A percentile compares a stretch with the other conserved stretches of the same genome.
Evolutionary conservation across 2,888 invertebrate genomes (phyloP).

Genomic region (Hirtodrosophila cameraria): DNA sequence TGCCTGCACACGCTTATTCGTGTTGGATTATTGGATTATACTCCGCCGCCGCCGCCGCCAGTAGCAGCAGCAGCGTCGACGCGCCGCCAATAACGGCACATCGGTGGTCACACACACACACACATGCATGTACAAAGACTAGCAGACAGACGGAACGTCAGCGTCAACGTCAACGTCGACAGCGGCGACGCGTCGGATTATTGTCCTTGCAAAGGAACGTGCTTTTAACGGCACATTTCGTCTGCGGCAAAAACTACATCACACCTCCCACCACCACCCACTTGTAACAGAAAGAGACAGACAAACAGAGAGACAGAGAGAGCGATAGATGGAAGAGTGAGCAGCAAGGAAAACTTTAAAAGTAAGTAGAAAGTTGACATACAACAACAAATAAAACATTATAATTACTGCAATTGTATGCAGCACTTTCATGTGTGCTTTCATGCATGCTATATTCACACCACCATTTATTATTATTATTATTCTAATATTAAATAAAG

Average conservation of each 20-base stretch:
- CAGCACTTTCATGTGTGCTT: constrained; percentile 3
- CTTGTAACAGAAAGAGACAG: constrained; percentile 2
- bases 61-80: constrained; percentile 38
- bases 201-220: constrained; percentile 63
- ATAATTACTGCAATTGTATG: constrained; percentile 13
- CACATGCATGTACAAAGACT: constrained; percentile 8
- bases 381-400: constrained; percentile 8
- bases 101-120: constrained; percentile 40
- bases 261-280: background rate
- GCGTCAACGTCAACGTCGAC: constrained; percentile 4
- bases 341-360: constrained; percentile 13
- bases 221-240: constrained; percentile 52
- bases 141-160: constrained; percentile 10
- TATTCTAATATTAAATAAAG: too few relatives aligned
- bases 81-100: constrained; percentile 65
- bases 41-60: constrained; percentile 43
- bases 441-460: too few relatives aligned
- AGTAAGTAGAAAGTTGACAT: constrained; percentile 34
- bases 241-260: constrained; percentile 20
- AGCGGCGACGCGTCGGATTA: constrained; percentile 58
- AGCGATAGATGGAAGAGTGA: background rate
- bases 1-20: constrained; percentile 76
- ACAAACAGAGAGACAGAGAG: background rate
- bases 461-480: too few relatives aligned
- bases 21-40: constrained; percentile 80